Base-by-base conservation (phyloP, 2,888 invertebrate species). In the Crematogaster levior region DNA sequence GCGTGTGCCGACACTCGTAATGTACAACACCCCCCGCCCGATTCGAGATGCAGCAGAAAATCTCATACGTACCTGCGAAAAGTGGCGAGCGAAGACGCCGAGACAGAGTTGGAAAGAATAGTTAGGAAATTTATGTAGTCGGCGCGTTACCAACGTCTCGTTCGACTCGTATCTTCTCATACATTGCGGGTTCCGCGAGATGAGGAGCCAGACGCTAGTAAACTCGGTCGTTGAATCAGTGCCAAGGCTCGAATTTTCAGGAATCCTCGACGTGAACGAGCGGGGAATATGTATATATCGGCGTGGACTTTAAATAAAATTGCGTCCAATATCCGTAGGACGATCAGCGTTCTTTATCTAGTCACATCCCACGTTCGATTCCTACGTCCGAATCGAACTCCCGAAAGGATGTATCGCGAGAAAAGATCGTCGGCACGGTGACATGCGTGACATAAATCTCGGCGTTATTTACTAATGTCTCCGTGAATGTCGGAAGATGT, bases 181-280 rank as follows among this genome's bases (percentile, higher is more conserved):
- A 79, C 77, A 79, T 79, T 79, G 77, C 77, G 43, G 77, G 30
- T 43, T 21, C 12, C 24, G 56, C 77, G 72, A 79, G 34, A 58
- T 37, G 65, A 48, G 48, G 53, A 68, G 68, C 53, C 30, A 68
- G 70, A 79, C 72, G 43, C 61, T 66, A 27, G 81, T 73, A 83
- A 60, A 83, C 88, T 75, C 75, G 75, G 68, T 75, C 79, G 87
- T 88, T 88, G 88, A 88, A 88, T 87, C 86, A 81, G 85, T 88
- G 89, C 89, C 89, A 89, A 89, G 85, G 83, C 61, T 63, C 83
- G 86, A 80, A 48, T 68, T 70, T 70, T 70, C 70, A 27, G 70
- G 18, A 68, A 79, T 24, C 18, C 70, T 65, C 63, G 18, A 3
- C 12, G 48, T 48, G 34, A 6, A 34, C 24, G 24, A 30, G 43